Percentiles rank a stretch among this genome's conserved stretches.
Evolutionary conservation across 2,888 invertebrate genomes (phyloP).

Genomic region (Drosophila mayaguana): DNA sequence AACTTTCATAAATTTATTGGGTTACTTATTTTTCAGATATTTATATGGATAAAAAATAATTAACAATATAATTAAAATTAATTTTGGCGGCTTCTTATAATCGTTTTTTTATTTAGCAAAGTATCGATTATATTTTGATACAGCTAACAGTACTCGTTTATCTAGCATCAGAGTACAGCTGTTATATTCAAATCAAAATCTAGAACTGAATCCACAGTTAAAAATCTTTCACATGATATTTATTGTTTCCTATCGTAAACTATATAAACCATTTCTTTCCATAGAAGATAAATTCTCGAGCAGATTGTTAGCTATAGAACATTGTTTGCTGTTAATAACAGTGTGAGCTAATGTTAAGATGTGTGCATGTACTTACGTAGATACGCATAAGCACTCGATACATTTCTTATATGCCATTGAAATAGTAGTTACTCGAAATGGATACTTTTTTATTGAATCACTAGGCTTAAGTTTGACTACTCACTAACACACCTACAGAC

Average conservation of each 20-base stretch:
- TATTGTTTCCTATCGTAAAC: neutral
- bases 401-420: slow-evolving; percentile 8
- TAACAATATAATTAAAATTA: too few relatives aligned
- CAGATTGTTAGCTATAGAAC: neutral
- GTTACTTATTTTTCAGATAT: too few relatives aligned
- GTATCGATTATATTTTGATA: neutral
- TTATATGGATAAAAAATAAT: too few relatives aligned
- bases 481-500: slow-evolving; percentile 12
- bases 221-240: neutral
- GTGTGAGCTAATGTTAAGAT: slow-evolving; percentile 6
- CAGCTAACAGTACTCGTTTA: slow-evolving; percentile 1
- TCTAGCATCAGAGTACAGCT: neutral
- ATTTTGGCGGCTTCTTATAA: too few relatives aligned
- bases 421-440: slow-evolving; percentile 23
- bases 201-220: neutral
- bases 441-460: slow-evolving; percentile 29
- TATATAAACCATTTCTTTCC: too few relatives aligned
- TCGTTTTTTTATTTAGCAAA: neutral
- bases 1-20: too few relatives aligned
- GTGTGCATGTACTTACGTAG: neutral
- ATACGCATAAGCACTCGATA: slow-evolving; percentile 3
- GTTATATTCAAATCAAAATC: slow-evolving; percentile 1
- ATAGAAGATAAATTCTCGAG: neutral
- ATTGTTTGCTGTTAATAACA: slow-evolving; percentile 11
- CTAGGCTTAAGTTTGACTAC: slow-evolving; percentile 25